A percentile compares a stretch with the other conserved stretches of the same genome.
Conservation (phyloP, 1,140 invertebrate species). For the Drosophila miranda region DNA sequence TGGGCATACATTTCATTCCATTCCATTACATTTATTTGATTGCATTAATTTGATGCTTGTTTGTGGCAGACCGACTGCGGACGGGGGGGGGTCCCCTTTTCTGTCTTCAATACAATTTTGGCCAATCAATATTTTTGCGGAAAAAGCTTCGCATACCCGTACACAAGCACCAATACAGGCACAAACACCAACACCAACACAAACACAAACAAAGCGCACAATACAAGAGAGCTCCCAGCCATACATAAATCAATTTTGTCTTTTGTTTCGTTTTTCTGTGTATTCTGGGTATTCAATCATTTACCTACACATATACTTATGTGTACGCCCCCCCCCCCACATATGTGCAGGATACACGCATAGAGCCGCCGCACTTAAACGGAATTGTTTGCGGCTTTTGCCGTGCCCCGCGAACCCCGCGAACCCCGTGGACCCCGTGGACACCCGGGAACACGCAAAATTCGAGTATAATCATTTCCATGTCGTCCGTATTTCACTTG, state of each 20-base stretch:
- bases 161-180: not conserved
- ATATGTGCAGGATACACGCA: not conserved
- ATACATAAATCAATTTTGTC: slow-evolving; percentile 59
- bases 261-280: slow-evolving; percentile 48
- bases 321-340: not conserved
- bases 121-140: slow-evolving; percentile 63
- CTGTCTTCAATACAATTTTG: slow-evolving; percentile 26
- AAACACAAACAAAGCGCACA: not conserved
- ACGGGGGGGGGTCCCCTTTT: too few species aligned
- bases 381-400: slow-evolving; percentile 22
- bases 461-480: slow-evolving; percentile 24
- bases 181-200: not conserved
- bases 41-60: slow-evolving; percentile 12
- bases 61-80: not conserved
- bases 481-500: slow-evolving; percentile 6
- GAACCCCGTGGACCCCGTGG: too few species aligned
- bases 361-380: slow-evolving; percentile 28
- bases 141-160: slow-evolving; percentile 35
- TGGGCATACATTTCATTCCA: too few species aligned
- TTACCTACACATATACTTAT: slow-evolving; percentile 21
- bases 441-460: not conserved
- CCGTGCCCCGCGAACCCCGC: too few species aligned
- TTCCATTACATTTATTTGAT: slow-evolving; percentile 27
- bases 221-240: slow-evolving; percentile 9
- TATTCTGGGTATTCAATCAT: slow-evolving; percentile 35